Percentiles rank a stretch among this genome's conserved stretches.
These are phyloP conservation scores for Anarsia innoxiella DNA, from an alignment of 2,888 invertebrate species.

Conservation along the genomic window DNA sequence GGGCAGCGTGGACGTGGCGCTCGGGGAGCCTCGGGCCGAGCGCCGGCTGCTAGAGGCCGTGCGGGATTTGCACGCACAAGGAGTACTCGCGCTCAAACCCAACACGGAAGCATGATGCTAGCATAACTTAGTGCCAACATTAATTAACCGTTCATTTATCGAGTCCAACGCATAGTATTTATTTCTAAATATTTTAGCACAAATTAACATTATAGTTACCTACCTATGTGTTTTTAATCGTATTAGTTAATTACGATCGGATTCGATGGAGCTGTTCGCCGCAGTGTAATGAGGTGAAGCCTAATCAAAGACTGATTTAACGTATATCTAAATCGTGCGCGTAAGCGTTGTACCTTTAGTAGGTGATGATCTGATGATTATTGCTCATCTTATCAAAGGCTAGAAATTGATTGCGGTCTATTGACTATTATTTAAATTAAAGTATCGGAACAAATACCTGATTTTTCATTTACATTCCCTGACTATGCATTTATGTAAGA, in stretches of 20 bases:
- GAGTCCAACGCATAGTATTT: conserved; percentile 35
- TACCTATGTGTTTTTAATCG: conserved; percentile 32
- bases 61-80: conserved; percentile 82
- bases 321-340: conserved; percentile 46
- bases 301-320: conserved; percentile 71
- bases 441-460: conserved; percentile 23
- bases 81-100: conserved; percentile 75
- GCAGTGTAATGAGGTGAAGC: conserved; percentile 35
- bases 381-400: conserved; percentile 63
- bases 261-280: conserved; percentile 32
- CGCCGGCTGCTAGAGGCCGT: conserved; percentile 83
- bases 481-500: too few relatives aligned
- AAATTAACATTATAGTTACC: conserved; percentile 37
- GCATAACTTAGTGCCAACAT: conserved; percentile 41
- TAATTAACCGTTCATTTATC: conserved; percentile 22
- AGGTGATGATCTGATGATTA: conserved; percentile 34
- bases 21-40: conserved; percentile 85
- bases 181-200: conserved; percentile 39
- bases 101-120: conserved; percentile 46
- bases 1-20: conserved; percentile 86
- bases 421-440: conserved; percentile 61
- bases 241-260: conserved; percentile 23
- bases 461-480: too few relatives aligned
- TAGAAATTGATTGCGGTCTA: conserved; percentile 62
- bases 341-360: conserved; percentile 33